A percentile compares a stretch with the other conserved stretches of the same genome.
phyloP scores from a whole-genome alignment of 2,113 vertebrate species.

The Daubentonia madagascariensis region DNA sequence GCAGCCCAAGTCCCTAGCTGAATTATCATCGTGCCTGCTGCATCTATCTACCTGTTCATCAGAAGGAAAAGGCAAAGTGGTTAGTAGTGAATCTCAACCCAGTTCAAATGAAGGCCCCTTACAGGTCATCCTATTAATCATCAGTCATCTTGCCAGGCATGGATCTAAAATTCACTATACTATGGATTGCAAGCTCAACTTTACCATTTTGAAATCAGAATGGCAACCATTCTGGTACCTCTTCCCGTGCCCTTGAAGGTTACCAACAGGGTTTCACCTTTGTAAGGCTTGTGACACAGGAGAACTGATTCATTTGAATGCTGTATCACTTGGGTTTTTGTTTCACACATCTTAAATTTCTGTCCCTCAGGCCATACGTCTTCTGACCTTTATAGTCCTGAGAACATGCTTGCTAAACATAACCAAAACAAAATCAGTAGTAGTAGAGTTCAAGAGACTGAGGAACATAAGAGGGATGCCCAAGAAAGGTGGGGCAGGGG shows the following conservation, averaged over 20 bases:
- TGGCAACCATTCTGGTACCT: not conserved
- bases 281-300: not conserved
- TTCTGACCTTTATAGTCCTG: not conserved
- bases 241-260: not conserved
- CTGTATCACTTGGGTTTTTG: not conserved
- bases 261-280: not conserved
- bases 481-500: rapidly evolving
- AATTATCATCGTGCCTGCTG: not conserved
- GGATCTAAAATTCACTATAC: not conserved
- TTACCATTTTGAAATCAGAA: not conserved
- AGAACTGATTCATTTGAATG: not conserved
- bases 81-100: not conserved
- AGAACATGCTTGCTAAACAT: not conserved
- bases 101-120: not conserved
- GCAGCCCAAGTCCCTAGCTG: not conserved
- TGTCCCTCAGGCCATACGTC: not conserved
- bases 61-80: not conserved
- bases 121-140: not conserved
- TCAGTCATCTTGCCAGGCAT: not conserved
- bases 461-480: not conserved
- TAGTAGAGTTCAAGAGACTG: not conserved
- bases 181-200: not conserved
- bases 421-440: not conserved
- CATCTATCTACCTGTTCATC: not conserved
- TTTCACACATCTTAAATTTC: not conserved